These are phyloP conservation scores for Zaprionus camerounensis DNA, from an alignment of 1,140 invertebrate species.

Conservation along the genomic window DNA sequence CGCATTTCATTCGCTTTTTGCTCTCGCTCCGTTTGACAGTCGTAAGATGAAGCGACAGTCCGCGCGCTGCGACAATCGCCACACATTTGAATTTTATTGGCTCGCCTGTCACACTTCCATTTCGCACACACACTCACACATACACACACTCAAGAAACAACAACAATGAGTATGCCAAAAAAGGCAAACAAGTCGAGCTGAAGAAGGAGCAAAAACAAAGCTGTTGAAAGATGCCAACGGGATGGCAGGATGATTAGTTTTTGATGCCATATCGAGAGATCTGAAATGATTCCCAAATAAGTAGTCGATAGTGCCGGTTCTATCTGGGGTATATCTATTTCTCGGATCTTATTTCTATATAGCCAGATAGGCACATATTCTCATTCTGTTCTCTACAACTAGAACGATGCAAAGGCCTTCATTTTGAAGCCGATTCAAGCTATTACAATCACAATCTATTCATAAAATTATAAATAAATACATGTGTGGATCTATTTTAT, in stretches of 20 bases:
- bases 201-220: conserved; percentile 16
- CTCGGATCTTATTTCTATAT: not conserved
- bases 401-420: no score
- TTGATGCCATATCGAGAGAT: conserved; percentile 11
- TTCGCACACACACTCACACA: conserved; percentile 23
- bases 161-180: conserved; percentile 16
- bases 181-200: conserved; percentile 2
- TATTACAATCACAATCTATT: no score
- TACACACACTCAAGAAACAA: not conserved
- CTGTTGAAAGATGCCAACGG: conserved; percentile 13
- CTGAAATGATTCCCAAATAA: not conserved
- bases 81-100: conserved; percentile 84
- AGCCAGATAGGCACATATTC: no score
- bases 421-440: no score
- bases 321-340: not conserved
- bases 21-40: conserved; percentile 52
- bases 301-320: not conserved
- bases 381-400: no score
- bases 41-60: conserved; percentile 70
- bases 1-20: conserved; percentile 44
- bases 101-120: conserved; percentile 58
- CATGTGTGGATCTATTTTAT: no score
- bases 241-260: conserved; percentile 32
- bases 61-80: conserved; percentile 65
- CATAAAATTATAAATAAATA: no score